Evolutionary conservation across 2,113 vertebrate species (phyloP).

Genomic region (Petaurus breviceps): DNA sequence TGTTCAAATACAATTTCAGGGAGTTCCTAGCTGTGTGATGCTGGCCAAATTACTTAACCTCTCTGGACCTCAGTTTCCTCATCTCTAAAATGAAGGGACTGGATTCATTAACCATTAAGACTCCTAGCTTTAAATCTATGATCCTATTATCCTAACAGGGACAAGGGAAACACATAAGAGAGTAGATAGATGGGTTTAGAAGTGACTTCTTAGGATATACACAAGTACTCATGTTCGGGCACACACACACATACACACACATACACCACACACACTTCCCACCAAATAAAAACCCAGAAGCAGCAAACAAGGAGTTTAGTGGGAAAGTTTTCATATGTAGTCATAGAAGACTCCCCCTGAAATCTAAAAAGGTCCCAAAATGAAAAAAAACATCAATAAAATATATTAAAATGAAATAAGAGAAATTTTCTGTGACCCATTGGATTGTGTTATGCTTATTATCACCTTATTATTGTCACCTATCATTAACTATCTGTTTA

Average conservation of each 20-base stretch:
- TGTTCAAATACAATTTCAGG: neutral
- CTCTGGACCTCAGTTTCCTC: neutral
- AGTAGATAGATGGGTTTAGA: neutral
- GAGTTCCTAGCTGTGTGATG: neutral
- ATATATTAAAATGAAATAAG: neutral
- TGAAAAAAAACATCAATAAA: neutral
- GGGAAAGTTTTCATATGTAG: neutral
- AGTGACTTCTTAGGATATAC: neutral
- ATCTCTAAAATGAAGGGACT: neutral
- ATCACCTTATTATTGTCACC: no score
- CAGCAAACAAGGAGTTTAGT: neutral
- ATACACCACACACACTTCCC: neutral
- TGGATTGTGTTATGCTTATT: neutral
- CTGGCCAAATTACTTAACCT: neutral
- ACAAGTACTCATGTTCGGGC: no score
- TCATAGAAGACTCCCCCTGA: neutral
- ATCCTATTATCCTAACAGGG: neutral
- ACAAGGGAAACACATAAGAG: neutral
- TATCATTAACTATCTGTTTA: neutral
- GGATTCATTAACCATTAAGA: neutral
- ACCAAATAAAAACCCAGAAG: neutral
- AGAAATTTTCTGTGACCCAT: neutral
- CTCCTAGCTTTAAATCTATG: neutral
- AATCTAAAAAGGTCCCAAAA: neutral
- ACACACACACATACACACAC: neutral